Conservation (phyloP, 2,113 vertebrate species). For the Piliocolobus tephrosceles region DNA sequence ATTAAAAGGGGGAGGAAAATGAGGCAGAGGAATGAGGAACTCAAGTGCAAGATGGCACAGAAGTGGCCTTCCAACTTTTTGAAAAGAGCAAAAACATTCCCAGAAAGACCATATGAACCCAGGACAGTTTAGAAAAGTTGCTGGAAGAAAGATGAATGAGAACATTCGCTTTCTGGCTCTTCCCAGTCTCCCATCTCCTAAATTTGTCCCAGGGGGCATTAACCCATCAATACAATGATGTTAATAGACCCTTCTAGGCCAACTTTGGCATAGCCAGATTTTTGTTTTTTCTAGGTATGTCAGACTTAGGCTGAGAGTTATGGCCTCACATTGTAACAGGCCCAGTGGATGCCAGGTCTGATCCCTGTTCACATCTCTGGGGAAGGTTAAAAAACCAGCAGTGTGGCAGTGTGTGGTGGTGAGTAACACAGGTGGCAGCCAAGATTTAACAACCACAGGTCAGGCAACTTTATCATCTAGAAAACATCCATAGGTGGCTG, state of each 20-base stretch:
- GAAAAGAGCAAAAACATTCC: background rate
- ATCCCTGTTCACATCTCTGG: background rate
- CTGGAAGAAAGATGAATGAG: background rate
- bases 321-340: background rate
- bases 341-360: background rate
- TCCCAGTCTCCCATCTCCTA: background rate
- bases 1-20: background rate
- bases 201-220: background rate
- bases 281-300: background rate
- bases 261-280: background rate
- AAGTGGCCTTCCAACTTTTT: background rate
- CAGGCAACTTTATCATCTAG: rapidly evolving
- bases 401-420: too few species aligned
- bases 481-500: background rate
- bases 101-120: background rate
- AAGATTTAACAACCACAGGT: background rate
- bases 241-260: background rate
- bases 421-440: background rate
- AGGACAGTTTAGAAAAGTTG: background rate
- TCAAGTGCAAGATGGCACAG: background rate
- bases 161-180: background rate
- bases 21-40: background rate
- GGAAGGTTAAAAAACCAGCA: background rate
- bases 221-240: rapidly evolving
- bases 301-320: rapidly evolving